phyloP scores from a whole-genome alignment of 2,797 vertebrate species.

The Melanotaenia pygmaea region DNA sequence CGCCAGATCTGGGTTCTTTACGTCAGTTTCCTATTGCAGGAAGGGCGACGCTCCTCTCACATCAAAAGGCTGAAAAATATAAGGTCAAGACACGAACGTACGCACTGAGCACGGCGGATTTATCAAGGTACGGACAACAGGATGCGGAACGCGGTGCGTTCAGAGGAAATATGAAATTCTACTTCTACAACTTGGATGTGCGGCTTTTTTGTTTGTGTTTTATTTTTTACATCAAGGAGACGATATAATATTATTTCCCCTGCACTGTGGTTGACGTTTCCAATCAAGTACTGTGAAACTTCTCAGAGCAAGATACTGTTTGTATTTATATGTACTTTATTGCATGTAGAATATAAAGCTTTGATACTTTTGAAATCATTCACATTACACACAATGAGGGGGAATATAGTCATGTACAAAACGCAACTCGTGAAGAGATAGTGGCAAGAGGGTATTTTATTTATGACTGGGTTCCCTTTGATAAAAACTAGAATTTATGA shows the following conservation, averaged over 20 bases:
- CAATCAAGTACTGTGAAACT: background rate
- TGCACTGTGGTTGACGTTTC: background rate
- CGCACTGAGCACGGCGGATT: background rate
- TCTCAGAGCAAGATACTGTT: background rate
- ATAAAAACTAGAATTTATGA: no score
- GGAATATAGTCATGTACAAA: no score
- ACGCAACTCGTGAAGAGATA: no score
- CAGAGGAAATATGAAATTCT: background rate
- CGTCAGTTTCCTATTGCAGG: conserved; percentile 53
- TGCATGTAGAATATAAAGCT: background rate
- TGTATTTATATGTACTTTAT: background rate
- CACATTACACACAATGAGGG: no score
- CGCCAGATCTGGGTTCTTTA: conserved; percentile 22
- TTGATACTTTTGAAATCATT: background rate
- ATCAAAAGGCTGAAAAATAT: background rate
- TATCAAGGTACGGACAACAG: conserved; percentile 28
- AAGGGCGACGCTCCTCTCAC: conserved; percentile 40
- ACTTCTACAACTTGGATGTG: fast-evolving
- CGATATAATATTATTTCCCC: background rate
- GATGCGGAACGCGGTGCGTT: conserved; percentile 20
- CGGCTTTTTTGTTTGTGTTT: no score
- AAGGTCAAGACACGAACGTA: conserved; percentile 27
- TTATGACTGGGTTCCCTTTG: background rate
- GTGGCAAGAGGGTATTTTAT: no score
- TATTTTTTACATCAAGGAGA: no score